Evolutionary conservation across 92 coral and sea anemone species (phyloP), one percentile per base, ranked within the genome.

Genomic region (Bergia sp.): DNA sequence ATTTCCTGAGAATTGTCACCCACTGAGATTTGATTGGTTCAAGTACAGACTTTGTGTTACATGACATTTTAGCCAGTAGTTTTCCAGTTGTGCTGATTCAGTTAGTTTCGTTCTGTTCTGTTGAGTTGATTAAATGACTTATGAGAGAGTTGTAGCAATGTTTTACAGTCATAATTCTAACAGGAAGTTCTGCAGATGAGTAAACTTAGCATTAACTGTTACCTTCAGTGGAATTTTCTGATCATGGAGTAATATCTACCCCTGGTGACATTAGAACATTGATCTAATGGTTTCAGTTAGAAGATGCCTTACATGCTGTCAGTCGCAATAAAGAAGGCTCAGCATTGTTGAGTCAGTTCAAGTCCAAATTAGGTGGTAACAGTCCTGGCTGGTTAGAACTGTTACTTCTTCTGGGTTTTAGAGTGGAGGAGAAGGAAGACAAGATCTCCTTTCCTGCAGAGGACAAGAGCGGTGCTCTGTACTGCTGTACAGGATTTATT

Each of bases 401-500:
- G 73, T 77, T 95, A 23, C 73, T 12, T 53, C 80, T 91, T 21
- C 45, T 92, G 53, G 95, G 96, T 10, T 93, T 95, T 78, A 90
- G 49, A 29, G 91, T 88, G 16, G 92, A 90, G 55, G 80, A 85
- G 49, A 93, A 88, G 21, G 88, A 77, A 38, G 93, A 89, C 74
- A 77, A 76, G 37, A 81, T 95, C 53, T 49, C 76, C 13, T 92
- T 90, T 77, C 92, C 98, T 71, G 78, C 39, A 64, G 90, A 89
- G 21, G 88, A 86, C n/a, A 49, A 29, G 2, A 86, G 72, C 67
- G 94, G 91, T 21, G 18, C 91, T 73, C 81, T 95, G 18, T 44
- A 20, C 40, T 92, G 93, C 67, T 95, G 98, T 40, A 92, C 93
- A 76, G 98, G 90, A 11, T 83, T 95, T 57, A 86, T 94, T 9